Evolutionary conservation across 2,888 invertebrate genomes (phyloP), one percentile per base, ranked within the genome.

Genomic region (Hydrotaea cyrtoneurina): DNA sequence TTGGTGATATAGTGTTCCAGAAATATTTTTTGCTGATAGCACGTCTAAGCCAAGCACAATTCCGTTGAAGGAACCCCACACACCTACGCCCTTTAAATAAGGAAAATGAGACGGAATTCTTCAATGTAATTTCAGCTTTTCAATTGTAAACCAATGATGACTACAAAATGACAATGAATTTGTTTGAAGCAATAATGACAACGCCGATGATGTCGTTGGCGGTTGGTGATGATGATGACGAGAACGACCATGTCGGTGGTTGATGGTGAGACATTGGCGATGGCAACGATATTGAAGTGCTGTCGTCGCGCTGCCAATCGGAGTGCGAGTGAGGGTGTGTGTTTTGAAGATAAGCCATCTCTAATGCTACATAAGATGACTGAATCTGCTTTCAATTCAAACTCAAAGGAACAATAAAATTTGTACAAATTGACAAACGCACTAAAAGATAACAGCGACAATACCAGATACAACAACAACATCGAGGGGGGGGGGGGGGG

Each of bases 131-230:
- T 69, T 69, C 66, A 66, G 66, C 39, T 39, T 69, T 69, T 69
- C 23, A 71, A 71, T 59, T 76, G 55, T 21, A 76, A 19, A 66
- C 39, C 39, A 72, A 57, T 72, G 71, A 50, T 72, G 77, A 57
- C 55, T 69, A 57, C 57, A 10, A 69, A 77, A 69, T 23, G 55
- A 57, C 43, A 69, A 57, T 77, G 31, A 69, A 77, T 55, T 55
- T 39, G 66, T 39, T 69, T 39, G 36, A 69, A 77, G 57, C 64
- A 79, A 46, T 79, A 55, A 55, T 64, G 72, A 73, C 72, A 21
- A 55, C 64, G 46, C 26, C 36, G 62, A 62, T 75, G 73, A 46
- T 39, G 36, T 64, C 62, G 57, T 64, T 79, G 55, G 64, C 19
- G 80, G 50, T 64, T 66, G 66, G 17, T 3, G 21, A 57, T 59